Evolutionary conservation across 2,113 vertebrate genomes (phyloP).

Genomic region (Panthera tigris): DNA sequence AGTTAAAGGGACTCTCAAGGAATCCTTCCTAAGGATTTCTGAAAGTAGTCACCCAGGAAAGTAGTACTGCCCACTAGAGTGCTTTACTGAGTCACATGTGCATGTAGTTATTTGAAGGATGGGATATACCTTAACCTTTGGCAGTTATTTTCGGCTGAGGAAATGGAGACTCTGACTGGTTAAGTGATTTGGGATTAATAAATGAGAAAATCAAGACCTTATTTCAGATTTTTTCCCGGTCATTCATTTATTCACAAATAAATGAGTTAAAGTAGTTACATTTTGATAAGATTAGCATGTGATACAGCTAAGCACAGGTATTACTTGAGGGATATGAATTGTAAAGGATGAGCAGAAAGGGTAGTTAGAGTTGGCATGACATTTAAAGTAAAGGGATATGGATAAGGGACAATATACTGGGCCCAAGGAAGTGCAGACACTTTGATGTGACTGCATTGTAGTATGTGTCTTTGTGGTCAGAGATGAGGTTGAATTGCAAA

Average conservation of each 20-base stretch:
- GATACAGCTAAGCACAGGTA: background rate
- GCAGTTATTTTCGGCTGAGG: background rate
- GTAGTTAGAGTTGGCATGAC: background rate
- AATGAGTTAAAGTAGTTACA: background rate
- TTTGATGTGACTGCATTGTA: background rate
- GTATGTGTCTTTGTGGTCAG: background rate
- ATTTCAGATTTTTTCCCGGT: background rate
- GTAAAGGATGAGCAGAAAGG: background rate
- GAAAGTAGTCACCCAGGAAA: background rate
- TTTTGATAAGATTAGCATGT: background rate
- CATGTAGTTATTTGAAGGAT: background rate
- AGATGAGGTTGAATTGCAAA: background rate
- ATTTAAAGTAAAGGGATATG: background rate
- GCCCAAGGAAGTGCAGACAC: background rate
- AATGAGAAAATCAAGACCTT: background rate
- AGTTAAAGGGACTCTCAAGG: background rate
- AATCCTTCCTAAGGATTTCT: background rate
- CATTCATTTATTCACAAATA: background rate
- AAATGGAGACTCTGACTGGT: background rate
- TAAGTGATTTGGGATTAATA: constrained; percentile 8
- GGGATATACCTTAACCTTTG: background rate
- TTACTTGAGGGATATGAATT: background rate
- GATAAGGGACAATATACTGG: background rate
- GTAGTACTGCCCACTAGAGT: background rate
- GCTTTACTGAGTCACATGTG: background rate